Conservation (phyloP, 2,113 vertebrate genomes). For the Platysteira castanea region DNA sequence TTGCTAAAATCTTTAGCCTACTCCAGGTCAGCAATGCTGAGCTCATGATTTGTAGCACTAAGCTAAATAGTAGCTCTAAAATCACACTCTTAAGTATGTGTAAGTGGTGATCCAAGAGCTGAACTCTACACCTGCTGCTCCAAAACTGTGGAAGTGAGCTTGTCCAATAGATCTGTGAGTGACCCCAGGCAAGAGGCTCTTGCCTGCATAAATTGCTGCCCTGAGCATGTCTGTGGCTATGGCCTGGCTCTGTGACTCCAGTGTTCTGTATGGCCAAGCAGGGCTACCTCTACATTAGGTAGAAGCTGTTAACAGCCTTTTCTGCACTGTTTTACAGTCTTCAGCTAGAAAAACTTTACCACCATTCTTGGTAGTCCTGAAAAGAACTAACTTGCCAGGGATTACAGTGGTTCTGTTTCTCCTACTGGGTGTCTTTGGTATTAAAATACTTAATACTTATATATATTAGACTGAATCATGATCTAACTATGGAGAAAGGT, state of each 20-base stretch:
- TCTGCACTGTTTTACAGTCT: neutral
- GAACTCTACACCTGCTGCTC: neutral
- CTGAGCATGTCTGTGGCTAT: neutral
- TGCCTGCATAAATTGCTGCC: neutral
- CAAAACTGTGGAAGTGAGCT: neutral
- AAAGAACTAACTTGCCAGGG: neutral
- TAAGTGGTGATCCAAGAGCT: neutral
- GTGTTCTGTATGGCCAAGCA: neutral
- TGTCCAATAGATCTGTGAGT: neutral
- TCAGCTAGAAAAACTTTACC: neutral
- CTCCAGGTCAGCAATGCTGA: neutral
- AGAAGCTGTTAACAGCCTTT: neutral
- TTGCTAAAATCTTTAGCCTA: neutral
- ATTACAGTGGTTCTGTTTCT: neutral
- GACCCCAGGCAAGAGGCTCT: neutral
- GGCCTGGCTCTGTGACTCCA: neutral
- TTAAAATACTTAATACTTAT: neutral
- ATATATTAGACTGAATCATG: neutral
- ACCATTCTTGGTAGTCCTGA: neutral
- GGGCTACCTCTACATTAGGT: neutral
- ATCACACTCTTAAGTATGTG: neutral
- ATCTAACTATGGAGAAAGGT: neutral
- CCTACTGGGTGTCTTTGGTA: neutral
- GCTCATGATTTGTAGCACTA: neutral
- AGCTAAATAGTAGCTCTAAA: neutral